Conservation (phyloP, 2,113 vertebrate species). For the Alces alces region DNA sequence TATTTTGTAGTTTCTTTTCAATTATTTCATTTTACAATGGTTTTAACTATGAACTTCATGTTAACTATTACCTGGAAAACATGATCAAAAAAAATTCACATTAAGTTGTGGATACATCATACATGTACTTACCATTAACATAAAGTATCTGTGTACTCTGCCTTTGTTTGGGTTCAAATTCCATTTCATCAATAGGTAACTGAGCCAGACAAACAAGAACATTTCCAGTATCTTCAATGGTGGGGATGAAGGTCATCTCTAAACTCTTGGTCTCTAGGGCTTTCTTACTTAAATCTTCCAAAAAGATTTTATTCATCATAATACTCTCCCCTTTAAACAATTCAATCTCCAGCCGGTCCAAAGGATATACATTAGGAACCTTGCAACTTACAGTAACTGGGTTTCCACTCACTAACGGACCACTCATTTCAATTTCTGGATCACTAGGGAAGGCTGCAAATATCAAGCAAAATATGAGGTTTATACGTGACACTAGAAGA, state of each 20-base stretch:
- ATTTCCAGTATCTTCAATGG: constrained; percentile 70
- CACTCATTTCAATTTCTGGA: constrained; percentile 76
- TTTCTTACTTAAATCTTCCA: neutral
- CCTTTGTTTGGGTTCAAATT: constrained; percentile 77
- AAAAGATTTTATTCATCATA: neutral
- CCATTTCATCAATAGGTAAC: constrained; percentile 63
- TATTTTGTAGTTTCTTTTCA: neutral
- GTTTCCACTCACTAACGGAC: constrained; percentile 42
- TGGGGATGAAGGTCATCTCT: constrained; percentile 60
- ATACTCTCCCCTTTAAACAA: constrained; percentile 59
- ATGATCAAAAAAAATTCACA: neutral
- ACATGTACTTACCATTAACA: constrained; percentile 75
- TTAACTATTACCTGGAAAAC: neutral
- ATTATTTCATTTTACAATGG: neutral
- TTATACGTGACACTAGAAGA: neutral
- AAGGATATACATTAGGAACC: constrained; percentile 78
- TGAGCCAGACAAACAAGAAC: constrained; percentile 76
- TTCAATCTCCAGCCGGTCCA: constrained; percentile 66
- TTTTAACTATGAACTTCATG: neutral
- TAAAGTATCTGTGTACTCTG: constrained; percentile 62
- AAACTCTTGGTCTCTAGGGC: constrained; percentile 70
- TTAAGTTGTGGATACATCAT: neutral
- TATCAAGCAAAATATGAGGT: constrained; percentile 25
- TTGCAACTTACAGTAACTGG: constrained; percentile 67
- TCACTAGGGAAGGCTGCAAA: constrained; percentile 80